Evolutionary conservation across 2,888 invertebrate genomes (phyloP).

Genomic region (Cataglyphis cursor): DNA sequence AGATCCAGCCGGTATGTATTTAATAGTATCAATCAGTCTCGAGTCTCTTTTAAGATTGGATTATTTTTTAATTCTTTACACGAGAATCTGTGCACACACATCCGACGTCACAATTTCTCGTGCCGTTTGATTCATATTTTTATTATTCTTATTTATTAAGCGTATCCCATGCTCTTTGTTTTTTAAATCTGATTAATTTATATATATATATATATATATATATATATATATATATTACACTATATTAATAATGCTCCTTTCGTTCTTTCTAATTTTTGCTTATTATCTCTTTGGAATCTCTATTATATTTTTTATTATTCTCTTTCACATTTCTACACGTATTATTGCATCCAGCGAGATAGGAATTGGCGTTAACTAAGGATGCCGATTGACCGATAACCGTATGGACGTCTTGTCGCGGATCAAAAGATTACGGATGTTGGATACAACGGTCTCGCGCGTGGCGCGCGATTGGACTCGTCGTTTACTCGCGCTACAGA

Average conservation of each 20-base stretch:
- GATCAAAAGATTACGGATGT: slow-evolving; percentile 31
- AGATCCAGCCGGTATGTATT: slow-evolving; percentile 12
- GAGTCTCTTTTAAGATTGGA: neutral
- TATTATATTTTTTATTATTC: neutral
- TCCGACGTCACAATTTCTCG: neutral
- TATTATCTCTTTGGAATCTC: too few species aligned
- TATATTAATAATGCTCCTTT: too few species aligned
- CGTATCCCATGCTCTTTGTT: too few species aligned
- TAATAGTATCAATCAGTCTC: neutral
- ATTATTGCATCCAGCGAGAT: neutral
- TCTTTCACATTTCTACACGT: neutral
- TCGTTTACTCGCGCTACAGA: slow-evolving; percentile 58
- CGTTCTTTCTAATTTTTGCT: too few species aligned
- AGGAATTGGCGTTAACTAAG: neutral
- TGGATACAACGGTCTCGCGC: neutral
- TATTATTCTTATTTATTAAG: too few species aligned
- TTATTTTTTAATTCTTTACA: neutral
- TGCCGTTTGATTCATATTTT: too few species aligned
- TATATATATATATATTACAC: too few species aligned
- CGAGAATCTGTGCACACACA: neutral
- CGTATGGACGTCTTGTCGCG: neutral
- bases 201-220: too few species aligned
- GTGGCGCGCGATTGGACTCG: slow-evolving; percentile 32
- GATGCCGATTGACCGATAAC: slow-evolving; percentile 23
- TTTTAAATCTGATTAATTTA: too few species aligned